Conservation (phyloP, 2,113 vertebrate genomes). For the Pleuronectes platessa region DNA sequence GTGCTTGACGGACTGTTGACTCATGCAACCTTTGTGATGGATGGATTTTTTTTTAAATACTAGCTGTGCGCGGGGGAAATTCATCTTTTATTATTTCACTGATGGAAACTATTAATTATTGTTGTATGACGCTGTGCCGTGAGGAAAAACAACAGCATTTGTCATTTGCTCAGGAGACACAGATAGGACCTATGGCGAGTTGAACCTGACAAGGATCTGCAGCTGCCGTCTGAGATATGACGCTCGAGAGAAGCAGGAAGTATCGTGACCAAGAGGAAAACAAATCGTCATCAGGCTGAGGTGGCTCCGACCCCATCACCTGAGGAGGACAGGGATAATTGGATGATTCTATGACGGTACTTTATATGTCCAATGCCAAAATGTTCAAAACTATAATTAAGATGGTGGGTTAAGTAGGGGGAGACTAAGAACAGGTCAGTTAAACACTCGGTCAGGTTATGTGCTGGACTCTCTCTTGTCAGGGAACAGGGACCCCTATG, state of each 20-base stretch:
- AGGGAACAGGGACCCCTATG: not conserved
- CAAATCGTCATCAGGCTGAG: no score
- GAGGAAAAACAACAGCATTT: constrained; percentile 8
- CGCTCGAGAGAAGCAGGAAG: not conserved
- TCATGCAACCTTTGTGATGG: constrained; percentile 23
- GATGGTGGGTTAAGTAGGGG: not conserved
- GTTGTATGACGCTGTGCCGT: not conserved
- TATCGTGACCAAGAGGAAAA: no score
- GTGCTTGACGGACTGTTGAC: constrained; percentile 37
- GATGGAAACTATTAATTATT: constrained; percentile 6
- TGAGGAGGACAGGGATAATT: not conserved
- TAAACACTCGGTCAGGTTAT: not conserved
- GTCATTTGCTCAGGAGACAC: constrained; percentile 20
- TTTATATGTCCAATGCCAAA: no score
- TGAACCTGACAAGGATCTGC: not conserved
- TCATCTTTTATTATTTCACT: constrained; percentile 6
- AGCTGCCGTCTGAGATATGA: constrained; percentile 1
- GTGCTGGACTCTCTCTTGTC: not conserved
- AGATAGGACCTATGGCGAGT: not conserved
- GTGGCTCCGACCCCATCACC: not conserved
- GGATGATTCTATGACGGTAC: not conserved
- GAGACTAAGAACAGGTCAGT: not conserved
- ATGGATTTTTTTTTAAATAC: constrained; percentile 5
- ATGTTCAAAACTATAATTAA: not conserved
- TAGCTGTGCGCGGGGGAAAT: constrained; percentile 1